These are phyloP conservation scores for Otolemur crassicaudatus DNA, from an alignment of 2,797 vertebrate genomes.

Conservation along the genomic window DNA sequence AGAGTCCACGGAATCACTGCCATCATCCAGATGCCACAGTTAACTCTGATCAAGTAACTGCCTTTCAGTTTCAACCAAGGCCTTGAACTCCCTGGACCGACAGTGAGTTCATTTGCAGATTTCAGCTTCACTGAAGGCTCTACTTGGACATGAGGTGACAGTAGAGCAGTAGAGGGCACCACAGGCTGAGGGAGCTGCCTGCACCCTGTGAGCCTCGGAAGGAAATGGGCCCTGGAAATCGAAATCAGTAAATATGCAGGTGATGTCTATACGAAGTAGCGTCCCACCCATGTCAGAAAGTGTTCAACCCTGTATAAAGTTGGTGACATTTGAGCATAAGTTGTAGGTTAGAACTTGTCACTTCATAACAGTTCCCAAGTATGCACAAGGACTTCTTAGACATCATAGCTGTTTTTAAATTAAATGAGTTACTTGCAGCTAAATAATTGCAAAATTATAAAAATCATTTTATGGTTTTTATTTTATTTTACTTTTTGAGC, in stretches of 20 bases:
- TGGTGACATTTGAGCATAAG: too few relatives aligned
- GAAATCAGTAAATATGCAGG: too few relatives aligned
- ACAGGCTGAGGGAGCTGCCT: fast-evolving
- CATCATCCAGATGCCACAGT: fast-evolving
- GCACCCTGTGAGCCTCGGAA: neutral
- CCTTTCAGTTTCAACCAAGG: neutral
- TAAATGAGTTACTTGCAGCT: neutral
- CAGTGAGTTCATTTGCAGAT: neutral
- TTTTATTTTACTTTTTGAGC: neutral
- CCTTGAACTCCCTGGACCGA: neutral
- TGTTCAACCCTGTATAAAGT: fast-evolving
- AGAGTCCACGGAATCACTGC: fast-evolving
- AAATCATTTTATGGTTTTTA: neutral
- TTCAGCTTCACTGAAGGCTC: neutral
- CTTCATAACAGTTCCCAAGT: fast-evolving
- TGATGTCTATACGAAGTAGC: neutral
- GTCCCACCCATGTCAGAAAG: fast-evolving
- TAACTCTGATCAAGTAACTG: neutral
- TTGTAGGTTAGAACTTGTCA: fast-evolving
- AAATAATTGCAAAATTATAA: neutral
- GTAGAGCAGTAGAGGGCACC: neutral
- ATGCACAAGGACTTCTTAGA: neutral
- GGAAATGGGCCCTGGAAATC: neutral
- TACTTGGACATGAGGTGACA: neutral
- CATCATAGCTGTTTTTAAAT: neutral